Base-by-base conservation (phyloP, 2,113 vertebrate genomes). In the Carettochelys insculpta region DNA sequence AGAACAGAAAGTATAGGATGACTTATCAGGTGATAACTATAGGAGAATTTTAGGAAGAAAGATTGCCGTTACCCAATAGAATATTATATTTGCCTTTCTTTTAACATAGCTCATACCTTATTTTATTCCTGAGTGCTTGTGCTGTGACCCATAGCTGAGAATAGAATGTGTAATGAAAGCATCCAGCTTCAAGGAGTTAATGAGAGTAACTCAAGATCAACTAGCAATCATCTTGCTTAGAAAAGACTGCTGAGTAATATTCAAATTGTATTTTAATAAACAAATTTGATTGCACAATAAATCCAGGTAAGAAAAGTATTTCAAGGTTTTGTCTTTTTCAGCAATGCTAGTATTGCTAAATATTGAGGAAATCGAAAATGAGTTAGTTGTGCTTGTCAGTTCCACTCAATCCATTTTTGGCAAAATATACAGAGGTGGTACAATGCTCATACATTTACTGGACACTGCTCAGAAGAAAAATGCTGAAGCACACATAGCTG, bases 61-160 rank as follows among this genome's bases (percentile, higher is more conserved):
- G 85, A 47, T 86, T 88, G 24, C 88, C 71, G 77, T 94, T 93
- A 91, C 87, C 83, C 61, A 75, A 58, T 41, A 76, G 86, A 48
- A 85, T 95, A 95, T 96, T 92, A 38, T n/a, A 78, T 73, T 51
- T 87, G 96, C 81, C 52, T n/a, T 86, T 51, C 90, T 93, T 76
- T 94, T 82, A 90, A 86, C 10, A 73, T 29, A 1, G 75, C 91
- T 82, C 19, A 3, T 24, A 54, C 76, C 50, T 83, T 90, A 0
- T 87, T 95, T 82, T 8, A 90, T 83, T 96, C 38, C 65, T 93
- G 13, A 68, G 88, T 61, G 29, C 95, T 89, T 65, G 86, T 96
- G 82, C 93, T 93, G 80, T 91, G 94, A 85, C 76, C 53, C 94
- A 87, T 96, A 93, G 93, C 90, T 90, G 85, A 94, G 94, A 96